These are phyloP conservation scores for Pseudococcus viburni DNA, from an alignment of 2,888 invertebrate genomes.

Conservation along the genomic window DNA sequence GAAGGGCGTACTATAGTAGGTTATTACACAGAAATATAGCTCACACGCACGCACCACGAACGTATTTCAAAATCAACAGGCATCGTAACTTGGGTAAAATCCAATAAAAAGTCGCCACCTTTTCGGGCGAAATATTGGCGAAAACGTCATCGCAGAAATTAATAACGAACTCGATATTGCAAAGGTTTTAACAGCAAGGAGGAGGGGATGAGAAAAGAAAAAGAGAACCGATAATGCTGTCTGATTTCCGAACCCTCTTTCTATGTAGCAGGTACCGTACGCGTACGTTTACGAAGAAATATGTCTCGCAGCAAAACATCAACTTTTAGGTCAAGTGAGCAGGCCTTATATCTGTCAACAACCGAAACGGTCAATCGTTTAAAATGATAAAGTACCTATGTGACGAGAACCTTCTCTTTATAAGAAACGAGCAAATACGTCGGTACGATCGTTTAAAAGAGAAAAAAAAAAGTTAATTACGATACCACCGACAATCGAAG, in stretches of 20 bases:
- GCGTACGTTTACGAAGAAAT: background rate
- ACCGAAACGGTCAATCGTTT: slow-evolving; percentile 47
- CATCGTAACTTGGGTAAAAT: slow-evolving; percentile 21
- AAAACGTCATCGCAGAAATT: slow-evolving; percentile 42
- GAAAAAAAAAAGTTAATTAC: background rate
- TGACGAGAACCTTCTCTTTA: background rate
- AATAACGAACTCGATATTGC: slow-evolving; percentile 51
- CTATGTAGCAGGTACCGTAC: background rate
- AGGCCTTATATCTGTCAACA: slow-evolving; percentile 44
- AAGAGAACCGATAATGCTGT: slow-evolving; percentile 22
- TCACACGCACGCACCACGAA: background rate
- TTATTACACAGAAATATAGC: background rate
- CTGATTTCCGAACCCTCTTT: slow-evolving; percentile 44
- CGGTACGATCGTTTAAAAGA: background rate
- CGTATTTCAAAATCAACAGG: slow-evolving; percentile 48
- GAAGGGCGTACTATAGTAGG: background rate
- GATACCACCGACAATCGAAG: background rate
- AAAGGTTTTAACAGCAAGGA: background rate
- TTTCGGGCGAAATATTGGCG: slow-evolving; percentile 18
- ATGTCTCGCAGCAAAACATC: slow-evolving; percentile 45
- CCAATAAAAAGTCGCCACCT: slow-evolving; percentile 49
- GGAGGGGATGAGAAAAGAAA: background rate
- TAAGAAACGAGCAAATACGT: background rate
- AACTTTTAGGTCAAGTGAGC: slow-evolving; percentile 52
- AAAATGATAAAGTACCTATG: slow-evolving; percentile 50